These are phyloP conservation scores for Fistularia commersonii DNA, from an alignment of 2,797 vertebrate species.

Conservation along the genomic window DNA sequence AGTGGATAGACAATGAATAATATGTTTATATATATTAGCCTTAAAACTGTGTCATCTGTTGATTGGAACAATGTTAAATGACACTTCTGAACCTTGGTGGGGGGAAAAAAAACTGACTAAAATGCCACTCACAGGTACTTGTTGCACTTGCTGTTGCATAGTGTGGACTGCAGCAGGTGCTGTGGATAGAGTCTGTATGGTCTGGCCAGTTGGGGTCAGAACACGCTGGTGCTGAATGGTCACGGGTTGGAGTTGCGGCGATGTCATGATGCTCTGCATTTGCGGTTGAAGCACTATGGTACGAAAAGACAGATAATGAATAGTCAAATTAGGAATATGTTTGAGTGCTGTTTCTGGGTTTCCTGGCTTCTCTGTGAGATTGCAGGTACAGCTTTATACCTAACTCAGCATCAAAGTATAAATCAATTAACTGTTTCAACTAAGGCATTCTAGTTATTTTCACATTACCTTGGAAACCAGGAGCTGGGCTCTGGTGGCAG, in stretches of 20 bases:
- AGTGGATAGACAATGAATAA: too few species aligned
- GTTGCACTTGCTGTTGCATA: slow-evolving; percentile 87
- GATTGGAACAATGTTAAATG: too few species aligned
- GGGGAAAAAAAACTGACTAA: too few species aligned
- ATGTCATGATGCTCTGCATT: slow-evolving; percentile 90
- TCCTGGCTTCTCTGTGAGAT: background rate
- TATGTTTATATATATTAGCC: too few species aligned
- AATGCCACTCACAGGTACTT: slow-evolving; percentile 71
- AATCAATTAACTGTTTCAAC: background rate
- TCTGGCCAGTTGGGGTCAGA: slow-evolving; percentile 82
- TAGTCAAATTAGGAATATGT: background rate
- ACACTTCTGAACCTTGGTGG: too few species aligned
- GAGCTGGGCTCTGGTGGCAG: slow-evolving; percentile 85
- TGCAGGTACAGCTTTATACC: too few species aligned
- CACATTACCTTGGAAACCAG: slow-evolving; percentile 87
- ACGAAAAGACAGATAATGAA: background rate
- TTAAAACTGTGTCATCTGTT: too few species aligned
- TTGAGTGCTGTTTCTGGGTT: background rate
- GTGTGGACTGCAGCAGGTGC: slow-evolving; percentile 80
- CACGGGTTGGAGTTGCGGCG: slow-evolving; percentile 88
- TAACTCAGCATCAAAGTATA: background rate
- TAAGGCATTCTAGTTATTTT: background rate
- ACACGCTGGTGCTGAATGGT: slow-evolving; percentile 94
- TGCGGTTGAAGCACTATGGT: slow-evolving; percentile 90
- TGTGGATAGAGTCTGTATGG: slow-evolving; percentile 77